These are phyloP conservation scores for Balanococcus diminutus DNA, from an alignment of 2,888 invertebrate genomes.

Conservation along the genomic window DNA sequence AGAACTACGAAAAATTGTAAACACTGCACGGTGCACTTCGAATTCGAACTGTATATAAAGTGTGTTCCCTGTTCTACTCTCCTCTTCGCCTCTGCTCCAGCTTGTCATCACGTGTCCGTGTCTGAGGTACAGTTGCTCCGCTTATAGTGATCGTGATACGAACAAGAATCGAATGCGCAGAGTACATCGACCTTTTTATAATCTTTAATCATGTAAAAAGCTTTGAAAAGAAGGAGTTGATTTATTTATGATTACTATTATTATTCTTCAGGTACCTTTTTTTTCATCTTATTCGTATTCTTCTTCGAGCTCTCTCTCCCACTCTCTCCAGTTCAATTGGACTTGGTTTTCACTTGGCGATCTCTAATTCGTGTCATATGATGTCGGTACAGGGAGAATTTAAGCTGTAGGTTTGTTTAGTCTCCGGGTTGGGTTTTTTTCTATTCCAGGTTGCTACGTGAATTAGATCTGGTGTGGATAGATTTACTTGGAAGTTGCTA, in stretches of 20 bases:
- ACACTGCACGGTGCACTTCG: background rate
- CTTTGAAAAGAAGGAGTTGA: conserved; percentile 31
- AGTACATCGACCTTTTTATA: conserved; percentile 20
- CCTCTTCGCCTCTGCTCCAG: background rate
- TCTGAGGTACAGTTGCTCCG: conserved; percentile 29
- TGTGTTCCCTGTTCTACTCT: background rate
- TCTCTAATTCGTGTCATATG: background rate
- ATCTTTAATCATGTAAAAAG: conserved; percentile 35
- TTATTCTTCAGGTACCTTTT: conserved; percentile 9
- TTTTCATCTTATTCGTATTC: background rate
- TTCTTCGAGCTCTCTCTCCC: too few species aligned
- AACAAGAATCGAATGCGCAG: conserved; percentile 19
- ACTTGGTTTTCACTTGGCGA: background rate
- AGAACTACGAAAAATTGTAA: background rate
- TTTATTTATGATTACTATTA: conserved; percentile 26
- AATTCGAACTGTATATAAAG: background rate
- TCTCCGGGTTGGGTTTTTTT: background rate
- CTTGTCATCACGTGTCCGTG: conserved; percentile 33
- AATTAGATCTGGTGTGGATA: background rate
- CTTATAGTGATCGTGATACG: conserved; percentile 30
- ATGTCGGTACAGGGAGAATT: background rate
- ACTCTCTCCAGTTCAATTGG: background rate
- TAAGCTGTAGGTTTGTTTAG: background rate
- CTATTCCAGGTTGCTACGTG: background rate
- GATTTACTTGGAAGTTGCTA: background rate